Conservation (phyloP, 2,888 invertebrate species). For the Plebejus argus region DNA sequence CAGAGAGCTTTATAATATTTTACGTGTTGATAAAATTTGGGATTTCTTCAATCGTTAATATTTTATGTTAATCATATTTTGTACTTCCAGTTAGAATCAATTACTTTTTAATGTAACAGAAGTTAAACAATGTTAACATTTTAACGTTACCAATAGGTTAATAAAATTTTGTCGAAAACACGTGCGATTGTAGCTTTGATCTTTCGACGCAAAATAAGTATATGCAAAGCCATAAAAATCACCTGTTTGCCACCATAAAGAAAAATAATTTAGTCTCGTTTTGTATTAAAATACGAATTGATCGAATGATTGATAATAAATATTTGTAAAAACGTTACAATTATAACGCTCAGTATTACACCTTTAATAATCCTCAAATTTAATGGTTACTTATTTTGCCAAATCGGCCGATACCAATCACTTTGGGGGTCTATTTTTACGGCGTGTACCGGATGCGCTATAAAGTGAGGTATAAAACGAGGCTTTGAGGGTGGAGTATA, state of each 20-base stretch:
- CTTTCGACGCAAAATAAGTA: not conserved
- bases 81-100: no score
- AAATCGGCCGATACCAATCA: conserved; percentile 71
- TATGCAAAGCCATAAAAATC: not conserved
- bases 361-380: conserved; percentile 61
- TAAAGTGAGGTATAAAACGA: conserved; percentile 75
- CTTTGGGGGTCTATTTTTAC: conserved; percentile 73
- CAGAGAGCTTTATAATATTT: not conserved
- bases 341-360: not conserved
- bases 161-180: not conserved
- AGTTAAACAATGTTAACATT: no score
- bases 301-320: no score
- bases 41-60: not conserved
- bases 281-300: no score
- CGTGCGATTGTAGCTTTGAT: not conserved
- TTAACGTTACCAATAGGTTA: not conserved
- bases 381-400: conserved; percentile 69
- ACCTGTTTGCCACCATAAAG: not conserved
- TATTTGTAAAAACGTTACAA: not conserved
- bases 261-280: not conserved
- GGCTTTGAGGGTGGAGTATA: conserved; percentile 69
- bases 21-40: not conserved
- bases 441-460: conserved; percentile 71
- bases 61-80: not conserved
- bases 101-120: no score